Conservation (phyloP, 2,797 vertebrate genomes). For the Paramormyrops hopkinsi region DNA sequence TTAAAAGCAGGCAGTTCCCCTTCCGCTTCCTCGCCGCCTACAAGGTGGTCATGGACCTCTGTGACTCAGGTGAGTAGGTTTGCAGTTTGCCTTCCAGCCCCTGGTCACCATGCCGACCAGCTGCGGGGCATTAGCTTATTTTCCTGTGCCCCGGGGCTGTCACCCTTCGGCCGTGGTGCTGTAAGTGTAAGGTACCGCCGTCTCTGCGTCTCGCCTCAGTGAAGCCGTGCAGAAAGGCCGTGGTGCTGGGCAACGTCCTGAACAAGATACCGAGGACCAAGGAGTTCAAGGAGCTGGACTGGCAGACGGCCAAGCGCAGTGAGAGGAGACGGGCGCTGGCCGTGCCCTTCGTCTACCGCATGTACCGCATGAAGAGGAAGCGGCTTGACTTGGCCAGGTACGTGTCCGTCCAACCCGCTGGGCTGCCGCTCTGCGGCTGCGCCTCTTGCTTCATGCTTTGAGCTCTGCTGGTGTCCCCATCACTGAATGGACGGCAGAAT, state of each 20-base stretch:
- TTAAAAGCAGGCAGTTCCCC: conserved; percentile 78
- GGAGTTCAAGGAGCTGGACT: background rate
- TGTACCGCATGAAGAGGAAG: conserved; percentile 53
- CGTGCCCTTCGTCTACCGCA: conserved; percentile 59
- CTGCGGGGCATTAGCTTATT: background rate
- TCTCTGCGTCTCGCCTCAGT: conserved; percentile 32
- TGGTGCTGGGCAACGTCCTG: conserved; percentile 53
- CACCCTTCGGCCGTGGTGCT: background rate
- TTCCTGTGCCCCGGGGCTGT: conserved; percentile 19
- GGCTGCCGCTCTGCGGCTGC: background rate
- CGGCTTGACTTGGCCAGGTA: conserved; percentile 56
- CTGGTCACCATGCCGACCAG: background rate
- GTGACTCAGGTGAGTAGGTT: conserved; percentile 45
- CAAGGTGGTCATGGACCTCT: conserved; percentile 69
- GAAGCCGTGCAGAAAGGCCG: conserved; percentile 34
- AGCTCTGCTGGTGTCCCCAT: background rate
- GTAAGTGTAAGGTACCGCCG: background rate
- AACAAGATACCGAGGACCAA: conserved; percentile 44
- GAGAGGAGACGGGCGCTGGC: conserved; percentile 49
- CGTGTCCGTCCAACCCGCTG: background rate
- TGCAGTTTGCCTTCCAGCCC: background rate
- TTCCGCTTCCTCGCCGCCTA: conserved; percentile 81
- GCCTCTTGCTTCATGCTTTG: background rate
- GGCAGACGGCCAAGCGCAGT: conserved; percentile 1
- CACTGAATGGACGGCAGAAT: background rate